Percentiles rank a stretch among this genome's conserved stretches.
These are phyloP conservation scores for Cyrtorhinus lividipennis DNA, from an alignment of 1,140 invertebrate species.

Conservation along the genomic window DNA sequence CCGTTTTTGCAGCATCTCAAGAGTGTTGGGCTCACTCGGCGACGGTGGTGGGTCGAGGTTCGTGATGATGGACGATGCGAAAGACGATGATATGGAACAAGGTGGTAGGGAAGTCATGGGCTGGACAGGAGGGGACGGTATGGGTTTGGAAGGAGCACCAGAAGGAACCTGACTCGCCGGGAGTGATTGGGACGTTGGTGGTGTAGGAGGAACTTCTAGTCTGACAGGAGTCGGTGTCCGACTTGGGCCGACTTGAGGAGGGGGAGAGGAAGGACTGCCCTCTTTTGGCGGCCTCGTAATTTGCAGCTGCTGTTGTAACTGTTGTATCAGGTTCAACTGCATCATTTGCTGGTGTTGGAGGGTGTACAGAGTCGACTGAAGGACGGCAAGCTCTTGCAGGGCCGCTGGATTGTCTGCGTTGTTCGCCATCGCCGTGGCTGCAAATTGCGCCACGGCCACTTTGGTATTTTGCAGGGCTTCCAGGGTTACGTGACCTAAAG, in stretches of 20 bases:
- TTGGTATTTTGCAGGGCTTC: conserved; percentile 87
- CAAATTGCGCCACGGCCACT: conserved; percentile 87
- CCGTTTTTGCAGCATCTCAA: conserved; percentile 79
- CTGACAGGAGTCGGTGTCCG: conserved; percentile 23
- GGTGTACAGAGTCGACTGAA: conserved; percentile 80
- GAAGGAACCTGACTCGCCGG: conserved; percentile 27
- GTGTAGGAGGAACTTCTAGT: conserved; percentile 29
- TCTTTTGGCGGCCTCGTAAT: conserved; percentile 35
- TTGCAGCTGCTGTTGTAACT: conserved; percentile 78
- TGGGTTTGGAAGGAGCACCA: conserved; percentile 32
- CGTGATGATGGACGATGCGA: conserved; percentile 75
- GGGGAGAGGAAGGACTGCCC: conserved; percentile 25
- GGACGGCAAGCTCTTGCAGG: conserved; percentile 72
- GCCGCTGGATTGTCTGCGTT: conserved; percentile 61
- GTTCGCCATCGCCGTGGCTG: conserved; percentile 64
- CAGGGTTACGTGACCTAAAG: conserved; percentile 59
- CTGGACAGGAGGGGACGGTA: conserved; percentile 33
- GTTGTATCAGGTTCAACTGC: conserved; percentile 82
- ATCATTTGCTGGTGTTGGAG: conserved; percentile 88
- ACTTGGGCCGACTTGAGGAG: conserved; percentile 20
- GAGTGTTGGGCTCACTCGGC: conserved; percentile 70
- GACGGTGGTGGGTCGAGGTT: conserved; percentile 64
- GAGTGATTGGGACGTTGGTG: conserved; percentile 23
- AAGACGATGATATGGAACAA: conserved; percentile 46
- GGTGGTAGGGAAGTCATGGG: conserved; percentile 31